Evolutionary conservation across 1,140 invertebrate species (phyloP).

Genomic region (Nephotettix cincticeps): DNA sequence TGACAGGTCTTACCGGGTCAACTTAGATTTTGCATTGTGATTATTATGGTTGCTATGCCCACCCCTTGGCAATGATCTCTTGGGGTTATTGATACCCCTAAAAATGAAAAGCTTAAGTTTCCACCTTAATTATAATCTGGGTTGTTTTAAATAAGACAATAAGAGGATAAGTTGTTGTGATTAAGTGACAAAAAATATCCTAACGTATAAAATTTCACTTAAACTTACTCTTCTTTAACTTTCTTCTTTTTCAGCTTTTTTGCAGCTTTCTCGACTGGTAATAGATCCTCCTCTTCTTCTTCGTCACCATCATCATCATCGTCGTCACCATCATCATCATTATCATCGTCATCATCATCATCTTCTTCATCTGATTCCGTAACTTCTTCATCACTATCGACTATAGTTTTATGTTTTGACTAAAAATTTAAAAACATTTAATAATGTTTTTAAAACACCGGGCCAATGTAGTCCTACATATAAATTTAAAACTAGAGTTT

Average conservation of each 20-base stretch:
- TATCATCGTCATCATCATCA: constrained; percentile 47
- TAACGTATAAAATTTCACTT: too few species aligned
- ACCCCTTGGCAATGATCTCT: too few species aligned
- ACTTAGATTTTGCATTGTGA: too few species aligned
- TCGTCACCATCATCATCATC: constrained; percentile 40
- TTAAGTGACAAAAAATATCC: background rate
- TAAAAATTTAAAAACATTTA: too few species aligned
- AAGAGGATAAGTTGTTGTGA: background rate
- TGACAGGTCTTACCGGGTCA: too few species aligned
- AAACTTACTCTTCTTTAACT: constrained; percentile 58
- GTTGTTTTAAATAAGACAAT: background rate
- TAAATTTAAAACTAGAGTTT: too few species aligned
- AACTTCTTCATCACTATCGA: background rate
- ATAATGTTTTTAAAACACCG: too few species aligned
- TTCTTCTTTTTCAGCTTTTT: constrained; percentile 77
- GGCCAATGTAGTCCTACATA: too few species aligned
- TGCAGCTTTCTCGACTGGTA: constrained; percentile 86
- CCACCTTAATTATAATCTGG: constrained; percentile 26
- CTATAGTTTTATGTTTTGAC: background rate
- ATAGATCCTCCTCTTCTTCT: constrained; percentile 58
- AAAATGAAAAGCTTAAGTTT: background rate
- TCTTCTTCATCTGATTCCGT: constrained; percentile 48
- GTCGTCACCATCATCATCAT: constrained; percentile 41
- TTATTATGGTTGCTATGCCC: too few species aligned
- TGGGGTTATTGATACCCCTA: too few species aligned